These are phyloP conservation scores for Helogale parvula DNA, from an alignment of 2,113 vertebrate species.

Conservation along the genomic window DNA sequence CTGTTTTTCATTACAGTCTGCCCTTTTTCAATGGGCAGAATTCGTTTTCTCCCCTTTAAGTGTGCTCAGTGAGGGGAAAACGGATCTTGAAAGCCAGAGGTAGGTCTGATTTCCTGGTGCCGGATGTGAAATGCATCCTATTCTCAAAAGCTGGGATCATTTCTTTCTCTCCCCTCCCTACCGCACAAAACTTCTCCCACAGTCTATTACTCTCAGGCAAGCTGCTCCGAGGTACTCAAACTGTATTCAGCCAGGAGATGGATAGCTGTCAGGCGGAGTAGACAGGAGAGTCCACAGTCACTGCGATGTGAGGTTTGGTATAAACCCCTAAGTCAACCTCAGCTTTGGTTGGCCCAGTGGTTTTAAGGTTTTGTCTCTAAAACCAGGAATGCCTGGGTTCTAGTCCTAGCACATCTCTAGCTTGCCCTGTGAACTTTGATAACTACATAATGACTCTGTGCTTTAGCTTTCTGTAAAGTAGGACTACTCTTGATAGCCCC, in stretches of 20 bases:
- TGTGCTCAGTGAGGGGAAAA: conserved; percentile 39
- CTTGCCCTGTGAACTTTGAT: neutral
- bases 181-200: neutral
- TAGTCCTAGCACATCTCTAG: neutral
- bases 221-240: neutral
- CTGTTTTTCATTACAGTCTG: conserved; percentile 60
- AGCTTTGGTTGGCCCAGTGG: neutral
- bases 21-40: conserved; percentile 40
- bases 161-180: neutral
- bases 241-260: neutral
- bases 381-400: neutral
- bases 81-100: neutral
- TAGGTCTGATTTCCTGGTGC: neutral
- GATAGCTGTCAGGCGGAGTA: neutral
- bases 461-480: conserved; percentile 1
- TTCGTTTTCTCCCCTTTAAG: conserved; percentile 37
- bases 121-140: neutral
- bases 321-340: neutral
- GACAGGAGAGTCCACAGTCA: neutral
- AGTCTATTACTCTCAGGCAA: neutral
- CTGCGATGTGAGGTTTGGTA: neutral
- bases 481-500: neutral
- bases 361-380: neutral
- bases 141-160: neutral
- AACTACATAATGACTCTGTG: neutral